Conservation (phyloP, 1,140 invertebrate genomes). For the Ceratosolen fusciceps region DNA sequence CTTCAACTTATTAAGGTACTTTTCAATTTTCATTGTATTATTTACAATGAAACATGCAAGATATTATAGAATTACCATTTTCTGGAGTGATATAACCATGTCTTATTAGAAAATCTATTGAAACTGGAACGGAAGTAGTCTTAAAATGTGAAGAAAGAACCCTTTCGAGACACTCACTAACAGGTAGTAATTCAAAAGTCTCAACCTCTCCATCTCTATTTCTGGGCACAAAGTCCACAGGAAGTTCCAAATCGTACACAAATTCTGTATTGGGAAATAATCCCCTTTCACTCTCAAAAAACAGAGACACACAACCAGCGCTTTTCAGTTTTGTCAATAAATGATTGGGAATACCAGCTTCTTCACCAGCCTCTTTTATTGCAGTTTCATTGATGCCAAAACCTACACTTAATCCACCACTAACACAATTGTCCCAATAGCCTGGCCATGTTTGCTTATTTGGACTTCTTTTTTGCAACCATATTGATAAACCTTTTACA, state of each 20-base stretch:
- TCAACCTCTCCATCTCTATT: conserved; percentile 95
- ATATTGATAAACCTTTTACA: conserved; percentile 88
- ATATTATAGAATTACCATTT: conserved; percentile 77
- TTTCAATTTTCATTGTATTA: not conserved
- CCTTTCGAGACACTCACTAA: conserved; percentile 84
- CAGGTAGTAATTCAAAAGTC: conserved; percentile 87
- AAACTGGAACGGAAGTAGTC: conserved; percentile 91
- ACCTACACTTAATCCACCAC: conserved; percentile 91
- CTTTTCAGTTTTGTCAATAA: conserved; percentile 83
- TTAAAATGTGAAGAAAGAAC: conserved; percentile 89
- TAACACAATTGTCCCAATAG: conserved; percentile 96
- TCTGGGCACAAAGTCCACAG: conserved; percentile 87
- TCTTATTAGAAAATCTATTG: conserved; percentile 91
- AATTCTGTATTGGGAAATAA: conserved; percentile 95
- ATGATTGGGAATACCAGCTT: conserved; percentile 86
- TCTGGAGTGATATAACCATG: conserved; percentile 91
- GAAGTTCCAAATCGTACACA: conserved; percentile 94
- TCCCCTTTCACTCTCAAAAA: conserved; percentile 92
- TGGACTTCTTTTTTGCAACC: conserved; percentile 90
- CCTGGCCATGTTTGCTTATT: conserved; percentile 96
- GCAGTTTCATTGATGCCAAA: conserved; percentile 90
- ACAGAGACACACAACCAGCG: conserved; percentile 89
- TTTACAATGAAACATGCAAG: not conserved
- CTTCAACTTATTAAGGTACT: not conserved
- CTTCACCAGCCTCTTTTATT: conserved; percentile 93